Percentiles rank a stretch among this genome's conserved stretches.
phyloP scores from a whole-genome alignment of 2,888 invertebrate genomes.

The Phoronis australis region DNA sequence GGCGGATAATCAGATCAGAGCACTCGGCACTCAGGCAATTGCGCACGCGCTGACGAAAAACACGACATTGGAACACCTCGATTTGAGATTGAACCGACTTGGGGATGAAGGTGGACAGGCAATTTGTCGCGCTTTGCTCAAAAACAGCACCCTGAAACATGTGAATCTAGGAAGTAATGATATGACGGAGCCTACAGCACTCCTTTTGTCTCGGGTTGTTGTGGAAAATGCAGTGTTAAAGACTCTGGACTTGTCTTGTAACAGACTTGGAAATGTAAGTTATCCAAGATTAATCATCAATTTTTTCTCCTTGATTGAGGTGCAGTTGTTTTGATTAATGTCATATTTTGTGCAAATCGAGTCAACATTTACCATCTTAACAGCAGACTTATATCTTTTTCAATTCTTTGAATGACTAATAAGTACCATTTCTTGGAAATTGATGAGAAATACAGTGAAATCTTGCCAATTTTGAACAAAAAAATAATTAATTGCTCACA shows the following conservation, averaged over 20 bases:
- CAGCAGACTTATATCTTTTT: too few species aligned
- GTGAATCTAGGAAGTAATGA: slow-evolving; percentile 51
- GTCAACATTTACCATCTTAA: too few species aligned
- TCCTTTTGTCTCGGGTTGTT: slow-evolving; percentile 46
- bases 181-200: slow-evolving; percentile 49
- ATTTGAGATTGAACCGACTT: slow-evolving; percentile 47
- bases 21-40: slow-evolving; percentile 51
- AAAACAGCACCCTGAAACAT: slow-evolving; percentile 43
- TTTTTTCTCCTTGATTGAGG: not conserved
- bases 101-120: slow-evolving; percentile 54
- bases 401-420: too few species aligned
- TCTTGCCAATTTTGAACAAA: too few species aligned
- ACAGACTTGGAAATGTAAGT: slow-evolving; percentile 50
- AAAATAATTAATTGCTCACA: too few species aligned
- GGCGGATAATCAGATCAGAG: slow-evolving; percentile 47
- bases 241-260: slow-evolving; percentile 49
- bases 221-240: slow-evolving; percentile 40
- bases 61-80: slow-evolving; percentile 36
- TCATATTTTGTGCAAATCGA: too few species aligned
- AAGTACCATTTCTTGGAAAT: too few species aligned
- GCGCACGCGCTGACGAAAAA: slow-evolving; percentile 52
- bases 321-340: not conserved
- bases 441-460: too few species aligned
- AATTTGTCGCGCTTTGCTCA: slow-evolving; percentile 43
- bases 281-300: too few species aligned